Evolutionary conservation across 1,140 invertebrate species (phyloP).

Genomic region (Lordiphosa collinella): DNA sequence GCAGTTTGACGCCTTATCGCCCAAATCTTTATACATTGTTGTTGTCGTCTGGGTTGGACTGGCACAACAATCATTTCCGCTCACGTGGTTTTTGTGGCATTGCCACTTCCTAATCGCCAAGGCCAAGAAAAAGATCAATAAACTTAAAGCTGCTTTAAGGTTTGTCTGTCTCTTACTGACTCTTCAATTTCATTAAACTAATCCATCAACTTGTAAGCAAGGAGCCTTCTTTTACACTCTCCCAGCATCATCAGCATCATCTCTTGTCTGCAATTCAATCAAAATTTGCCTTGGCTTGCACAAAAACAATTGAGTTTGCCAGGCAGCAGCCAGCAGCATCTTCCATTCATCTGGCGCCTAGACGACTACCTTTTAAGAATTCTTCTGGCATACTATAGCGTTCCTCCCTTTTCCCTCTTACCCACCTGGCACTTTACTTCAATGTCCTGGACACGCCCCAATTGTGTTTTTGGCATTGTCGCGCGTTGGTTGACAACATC

Average conservation of each 20-base stretch:
- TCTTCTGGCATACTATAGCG: constrained; percentile 23
- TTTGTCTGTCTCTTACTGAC: constrained; percentile 2
- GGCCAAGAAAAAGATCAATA: constrained; percentile 38
- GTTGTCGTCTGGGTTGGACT: constrained; percentile 5
- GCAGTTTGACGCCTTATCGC: constrained; percentile 62
- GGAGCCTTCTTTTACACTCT: constrained; percentile 1
- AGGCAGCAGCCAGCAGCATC: constrained; percentile 1
- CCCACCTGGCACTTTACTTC: constrained; percentile 7
- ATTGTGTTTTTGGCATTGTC: constrained; percentile 76
- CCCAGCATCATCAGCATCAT: constrained; percentile 19
- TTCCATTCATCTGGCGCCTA: constrained; percentile 7
- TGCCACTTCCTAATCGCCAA: constrained; percentile 34
- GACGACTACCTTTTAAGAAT: constrained; percentile 34
- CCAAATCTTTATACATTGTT: constrained; percentile 27
- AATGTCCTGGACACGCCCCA: constrained; percentile 61
- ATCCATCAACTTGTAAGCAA: constrained; percentile 49
- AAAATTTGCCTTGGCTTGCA: constrained; percentile 65
- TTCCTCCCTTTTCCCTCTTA: neutral
- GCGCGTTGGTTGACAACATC: constrained; percentile 64
- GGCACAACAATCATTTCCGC: constrained; percentile 51
- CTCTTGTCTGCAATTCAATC: constrained; percentile 61
- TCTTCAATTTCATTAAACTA: constrained; percentile 56
- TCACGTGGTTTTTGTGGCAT: constrained; percentile 39
- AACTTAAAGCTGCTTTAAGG: constrained; percentile 11
- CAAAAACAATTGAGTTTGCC: constrained; percentile 63